Evolutionary conservation across 92 coral and sea anemone genomes (phyloP).

Genomic region (Porites divaricata): DNA sequence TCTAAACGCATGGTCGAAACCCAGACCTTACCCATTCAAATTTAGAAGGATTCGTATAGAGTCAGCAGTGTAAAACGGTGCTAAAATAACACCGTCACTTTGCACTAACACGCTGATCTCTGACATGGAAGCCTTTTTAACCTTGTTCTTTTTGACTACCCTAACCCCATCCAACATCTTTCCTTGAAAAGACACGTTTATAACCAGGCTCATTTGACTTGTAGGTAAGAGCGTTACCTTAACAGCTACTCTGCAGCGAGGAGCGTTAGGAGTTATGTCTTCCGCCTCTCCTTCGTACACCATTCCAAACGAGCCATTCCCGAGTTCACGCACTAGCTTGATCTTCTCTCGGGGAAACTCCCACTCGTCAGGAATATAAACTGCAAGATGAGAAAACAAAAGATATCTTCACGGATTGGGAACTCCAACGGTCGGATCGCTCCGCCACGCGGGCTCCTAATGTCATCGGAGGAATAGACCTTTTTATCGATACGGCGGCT

Average conservation of each 20-base stretch:
- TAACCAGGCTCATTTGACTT: neutral
- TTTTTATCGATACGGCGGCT: too few relatives aligned
- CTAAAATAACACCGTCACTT: too few relatives aligned
- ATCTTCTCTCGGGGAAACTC: conserved; percentile 93
- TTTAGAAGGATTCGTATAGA: too few relatives aligned
- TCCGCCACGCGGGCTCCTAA: too few relatives aligned
- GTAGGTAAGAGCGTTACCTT: conserved; percentile 63
- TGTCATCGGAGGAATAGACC: too few relatives aligned
- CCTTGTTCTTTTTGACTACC: too few relatives aligned
- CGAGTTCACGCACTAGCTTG: conserved; percentile 89
- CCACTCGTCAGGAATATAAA: conserved; percentile 98
- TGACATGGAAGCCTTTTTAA: too few relatives aligned
- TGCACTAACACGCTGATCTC: too few relatives aligned
- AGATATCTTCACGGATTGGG: neutral
- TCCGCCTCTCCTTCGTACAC: conserved; percentile 97
- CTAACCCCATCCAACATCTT: too few relatives aligned
- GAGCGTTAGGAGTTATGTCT: conserved; percentile 76
- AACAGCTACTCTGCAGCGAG: conserved; percentile 88
- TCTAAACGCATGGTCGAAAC: too few relatives aligned
- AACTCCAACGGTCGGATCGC: neutral
- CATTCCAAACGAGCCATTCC: conserved; percentile 99
- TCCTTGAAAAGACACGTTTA: neutral
- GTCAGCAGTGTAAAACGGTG: too few relatives aligned
- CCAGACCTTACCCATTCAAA: too few relatives aligned
- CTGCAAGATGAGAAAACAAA: conserved; percentile 40